These are phyloP conservation scores for Cnemophilus loriae DNA, from an alignment of 2,113 vertebrate genomes.

Conservation along the genomic window DNA sequence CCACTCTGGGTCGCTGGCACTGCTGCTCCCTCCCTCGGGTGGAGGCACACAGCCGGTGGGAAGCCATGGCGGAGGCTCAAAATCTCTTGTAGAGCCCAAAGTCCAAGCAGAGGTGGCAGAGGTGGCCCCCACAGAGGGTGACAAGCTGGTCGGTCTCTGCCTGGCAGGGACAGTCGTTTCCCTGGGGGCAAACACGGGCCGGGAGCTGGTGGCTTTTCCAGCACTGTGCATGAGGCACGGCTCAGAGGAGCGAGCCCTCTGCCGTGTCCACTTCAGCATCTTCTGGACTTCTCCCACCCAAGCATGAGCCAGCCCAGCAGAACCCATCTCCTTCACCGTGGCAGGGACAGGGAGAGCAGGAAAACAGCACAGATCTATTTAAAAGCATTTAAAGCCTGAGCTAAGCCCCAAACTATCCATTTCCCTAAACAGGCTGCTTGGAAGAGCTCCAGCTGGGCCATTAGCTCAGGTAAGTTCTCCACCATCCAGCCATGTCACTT, in stretches of 20 bases:
- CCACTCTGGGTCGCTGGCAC: neutral
- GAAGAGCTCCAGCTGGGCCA: slow-evolving; percentile 34
- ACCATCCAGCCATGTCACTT: neutral
- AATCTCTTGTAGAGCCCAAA: neutral
- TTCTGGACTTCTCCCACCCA: neutral
- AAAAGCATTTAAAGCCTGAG: neutral
- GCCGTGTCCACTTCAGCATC: neutral
- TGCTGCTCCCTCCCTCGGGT: neutral
- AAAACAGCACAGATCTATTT: neutral
- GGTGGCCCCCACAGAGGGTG: too few relatives aligned
- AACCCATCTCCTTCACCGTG: rapidly evolving
- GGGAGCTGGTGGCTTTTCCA: neutral
- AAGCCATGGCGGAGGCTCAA: neutral
- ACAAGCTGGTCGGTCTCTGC: neutral
- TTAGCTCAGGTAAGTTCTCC: slow-evolving; percentile 45
- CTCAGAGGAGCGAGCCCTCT: neutral
- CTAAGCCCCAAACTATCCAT: neutral
- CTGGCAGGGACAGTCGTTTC: neutral
- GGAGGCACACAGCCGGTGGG: neutral
- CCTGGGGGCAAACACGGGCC: neutral
- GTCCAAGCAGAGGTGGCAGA: too few relatives aligned
- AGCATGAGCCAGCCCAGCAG: neutral
- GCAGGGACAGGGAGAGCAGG: neutral
- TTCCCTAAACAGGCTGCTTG: neutral
- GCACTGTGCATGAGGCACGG: rapidly evolving